Base-by-base conservation (phyloP, 2,888 invertebrate species). In the Saturnia japonica region DNA sequence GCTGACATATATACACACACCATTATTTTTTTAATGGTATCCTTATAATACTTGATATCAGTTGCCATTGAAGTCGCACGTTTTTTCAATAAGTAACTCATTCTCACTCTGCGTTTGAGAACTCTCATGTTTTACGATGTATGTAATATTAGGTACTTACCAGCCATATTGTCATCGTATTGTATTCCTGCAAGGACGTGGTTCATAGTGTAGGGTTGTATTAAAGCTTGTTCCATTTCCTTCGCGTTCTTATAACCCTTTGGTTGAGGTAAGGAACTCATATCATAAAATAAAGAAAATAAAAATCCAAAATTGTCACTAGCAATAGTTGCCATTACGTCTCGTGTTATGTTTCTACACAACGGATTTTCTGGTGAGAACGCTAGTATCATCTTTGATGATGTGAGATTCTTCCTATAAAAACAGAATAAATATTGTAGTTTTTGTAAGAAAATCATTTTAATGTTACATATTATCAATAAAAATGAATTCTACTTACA, bases 291-390 rank as follows among this genome's bases (percentile, higher is more conserved):
- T 4, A 22, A 91, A 72, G n/a, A 90, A 76, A 1, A 88, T 79
- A 73, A 88, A 80, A 88, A 88, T 74, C 85, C 85, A 9, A 91
- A 81, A 80, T 92, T 93, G 71, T 94, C 93, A 57, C 82, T 77
- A 66, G 89, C 91, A 68, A 93, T 89, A 72, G 79, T 85, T 57
- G 85, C 80, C 83, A 93, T 87, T 28, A 92, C 90, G 83, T 88
- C 82, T 77, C 82, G 82, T 57, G 91, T 88, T 22, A 87, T 85
- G 77, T 82, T 85, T 74, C 92, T 88, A 71, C 92, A 90, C 1
- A 93, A 83, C 19, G 86, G 81, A 75, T 87, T 92, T 74, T 93
- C 93, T 70, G 94, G 94, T 45, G 93, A 93, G 76, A 91, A 93
- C 75, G 94, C 93, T 73, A 94, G 71, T 16, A 90, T 91, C 78